A percentile compares a stretch with the other conserved stretches of the same genome.
Evolutionary conservation across 2,113 vertebrate genomes (phyloP).

Genomic region (Eretmochelys imbricata): DNA sequence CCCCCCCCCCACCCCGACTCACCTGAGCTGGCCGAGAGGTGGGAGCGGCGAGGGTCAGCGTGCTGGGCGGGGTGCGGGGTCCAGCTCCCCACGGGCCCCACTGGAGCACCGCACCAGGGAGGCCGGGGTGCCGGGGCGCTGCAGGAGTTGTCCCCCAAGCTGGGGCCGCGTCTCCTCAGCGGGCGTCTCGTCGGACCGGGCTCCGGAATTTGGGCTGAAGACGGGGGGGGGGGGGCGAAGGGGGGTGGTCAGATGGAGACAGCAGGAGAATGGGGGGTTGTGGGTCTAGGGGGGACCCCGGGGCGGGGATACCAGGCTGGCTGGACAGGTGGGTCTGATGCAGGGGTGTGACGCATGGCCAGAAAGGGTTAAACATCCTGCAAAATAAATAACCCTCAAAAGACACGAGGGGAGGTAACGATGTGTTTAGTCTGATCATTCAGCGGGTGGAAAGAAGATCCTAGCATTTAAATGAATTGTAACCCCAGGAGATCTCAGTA

Average conservation of each 20-base stretch:
- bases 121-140: slow-evolving; percentile 45
- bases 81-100: slow-evolving; percentile 74
- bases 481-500: too few relatives aligned
- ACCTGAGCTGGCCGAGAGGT: slow-evolving; percentile 83
- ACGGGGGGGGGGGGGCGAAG: background rate
- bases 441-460: too few relatives aligned
- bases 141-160: background rate
- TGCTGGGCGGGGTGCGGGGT: slow-evolving; percentile 27
- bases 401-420: too few relatives aligned
- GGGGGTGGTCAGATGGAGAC: fast-evolving
- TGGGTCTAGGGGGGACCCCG: background rate
- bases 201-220: slow-evolving; percentile 83
- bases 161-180: slow-evolving; percentile 8
- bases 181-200: slow-evolving; percentile 42
- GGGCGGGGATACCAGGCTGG: too few relatives aligned
- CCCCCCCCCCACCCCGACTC: background rate
- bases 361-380: too few relatives aligned
- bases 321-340: background rate
- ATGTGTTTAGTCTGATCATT: too few relatives aligned
- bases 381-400: too few relatives aligned
- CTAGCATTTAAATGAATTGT: too few relatives aligned
- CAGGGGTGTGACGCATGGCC: too few relatives aligned
- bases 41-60: slow-evolving; percentile 53
- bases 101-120: slow-evolving; percentile 85
- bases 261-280: too few relatives aligned